Evolutionary conservation across 1,140 invertebrate genomes (phyloP), one percentile per base, ranked within the genome.

Genomic region (Temnothorax curvispinosus): DNA sequence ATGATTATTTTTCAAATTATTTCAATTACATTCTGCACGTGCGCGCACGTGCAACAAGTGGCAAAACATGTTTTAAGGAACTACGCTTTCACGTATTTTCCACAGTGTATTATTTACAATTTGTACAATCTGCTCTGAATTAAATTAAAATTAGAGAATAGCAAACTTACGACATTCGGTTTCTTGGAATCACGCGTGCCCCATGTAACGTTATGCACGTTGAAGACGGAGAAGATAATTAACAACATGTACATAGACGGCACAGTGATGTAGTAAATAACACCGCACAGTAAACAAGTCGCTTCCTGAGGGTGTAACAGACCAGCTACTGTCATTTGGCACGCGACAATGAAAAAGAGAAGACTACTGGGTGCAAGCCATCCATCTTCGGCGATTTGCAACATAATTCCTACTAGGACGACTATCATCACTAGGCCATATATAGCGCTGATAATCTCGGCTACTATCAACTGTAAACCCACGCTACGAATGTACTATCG

Each of bases 341-440:
- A 93, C 0, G 96, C 95, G 7, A 97, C 96, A 4, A 96, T 91
- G 1, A 97, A 96, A 62, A 98, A 97, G 92, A 98, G 98, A 5
- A 98, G 95, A 44, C 97, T 97, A 0, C 97, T 97, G 0, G 98
- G 98, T 1, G 98, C 97, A 11, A 97, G 84, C 91, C 97, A 96
- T 9, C 98, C 98, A 93, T 98, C 98, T 85, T 98, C 96, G 0
- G 96, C 94, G 77, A 98, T 97, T 95, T 98, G 98, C 2, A 98
- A 94, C 50, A 97, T 96, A 75, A 98, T 98, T 75, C 98, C 98
- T 21, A 99, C 97, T 6, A 99, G 95, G 0, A 99, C 99, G 44
- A 99, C 97, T 95, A 99, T 97, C 99, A 99, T 99, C 2, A 99
- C 96, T 87, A 99, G 96, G 0, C 97, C 98, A 94, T 99, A 99